Conservation (phyloP, 1,140 invertebrate species). For the Sinonovacula constricta region DNA sequence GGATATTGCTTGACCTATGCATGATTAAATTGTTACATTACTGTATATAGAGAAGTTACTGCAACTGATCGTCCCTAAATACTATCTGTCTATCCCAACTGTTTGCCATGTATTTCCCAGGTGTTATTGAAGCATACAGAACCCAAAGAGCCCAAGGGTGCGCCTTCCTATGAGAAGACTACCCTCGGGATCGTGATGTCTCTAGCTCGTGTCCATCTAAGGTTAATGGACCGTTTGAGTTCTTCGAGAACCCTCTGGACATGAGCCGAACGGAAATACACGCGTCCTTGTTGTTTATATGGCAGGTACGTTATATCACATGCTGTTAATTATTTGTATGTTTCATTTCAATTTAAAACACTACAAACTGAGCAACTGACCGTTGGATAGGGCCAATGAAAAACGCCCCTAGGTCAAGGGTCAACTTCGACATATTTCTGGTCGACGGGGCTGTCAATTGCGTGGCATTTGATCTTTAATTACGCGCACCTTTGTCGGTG, state of each 20-base stretch:
- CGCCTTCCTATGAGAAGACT: slow-evolving; percentile 22
- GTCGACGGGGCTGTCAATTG: neutral
- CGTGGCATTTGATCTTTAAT: neutral
- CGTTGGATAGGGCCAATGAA: neutral
- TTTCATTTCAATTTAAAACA: neutral
- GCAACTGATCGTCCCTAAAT: too few relatives aligned
- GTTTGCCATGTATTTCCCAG: slow-evolving; percentile 6
- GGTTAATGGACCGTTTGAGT: slow-evolving; percentile 25
- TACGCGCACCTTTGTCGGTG: neutral
- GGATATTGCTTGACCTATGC: neutral
- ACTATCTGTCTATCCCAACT: too few relatives aligned
- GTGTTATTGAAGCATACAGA: slow-evolving; percentile 34
- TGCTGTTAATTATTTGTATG: neutral
- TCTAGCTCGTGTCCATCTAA: slow-evolving; percentile 35
- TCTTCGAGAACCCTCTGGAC: slow-evolving; percentile 26
- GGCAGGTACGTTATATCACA: slow-evolving; percentile 27
- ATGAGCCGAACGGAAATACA: neutral
- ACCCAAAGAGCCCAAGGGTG: slow-evolving; percentile 12
- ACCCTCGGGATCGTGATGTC: slow-evolving; percentile 18
- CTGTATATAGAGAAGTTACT: neutral
- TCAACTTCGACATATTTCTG: neutral
- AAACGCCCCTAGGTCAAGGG: neutral
- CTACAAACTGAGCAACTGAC: neutral
- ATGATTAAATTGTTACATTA: neutral
- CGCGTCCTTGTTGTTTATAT: slow-evolving; percentile 24